phyloP scores from a whole-genome alignment of 2,888 invertebrate species.

The Tetanocera ferruginea region DNA sequence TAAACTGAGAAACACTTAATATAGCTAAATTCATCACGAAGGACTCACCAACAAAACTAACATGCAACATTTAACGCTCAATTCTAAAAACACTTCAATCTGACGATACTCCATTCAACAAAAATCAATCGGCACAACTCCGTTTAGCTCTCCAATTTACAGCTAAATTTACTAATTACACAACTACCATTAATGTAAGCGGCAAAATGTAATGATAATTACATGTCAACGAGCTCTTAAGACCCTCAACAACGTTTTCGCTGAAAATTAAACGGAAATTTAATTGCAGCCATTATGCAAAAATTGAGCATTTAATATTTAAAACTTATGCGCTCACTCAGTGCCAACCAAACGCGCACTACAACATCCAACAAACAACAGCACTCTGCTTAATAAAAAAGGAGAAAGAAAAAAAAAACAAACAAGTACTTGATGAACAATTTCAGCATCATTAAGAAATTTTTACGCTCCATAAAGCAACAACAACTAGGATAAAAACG shows the following conservation, averaged over 20 bases:
- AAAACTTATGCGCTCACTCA: conserved; percentile 4
- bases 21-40: too few species aligned
- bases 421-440: conserved; percentile 27
- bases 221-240: conserved; percentile 22
- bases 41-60: too few species aligned
- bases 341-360: background rate
- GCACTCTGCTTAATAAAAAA: background rate
- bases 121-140: too few species aligned
- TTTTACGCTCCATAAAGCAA: conserved; percentile 28
- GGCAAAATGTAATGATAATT: conserved; percentile 8
- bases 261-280: background rate
- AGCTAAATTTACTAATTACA: too few species aligned
- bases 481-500: conserved; percentile 1
- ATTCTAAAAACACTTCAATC: too few species aligned
- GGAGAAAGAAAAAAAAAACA: background rate
- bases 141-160: too few species aligned
- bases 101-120: too few species aligned
- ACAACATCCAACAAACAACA: background rate
- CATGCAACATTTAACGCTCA: too few species aligned
- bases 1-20: too few species aligned
- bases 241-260: background rate
- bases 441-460: conserved; percentile 36
- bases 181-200: background rate
- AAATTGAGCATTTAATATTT: conserved; percentile 19
- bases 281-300: conserved; percentile 11